phyloP scores from a whole-genome alignment of 1,140 invertebrate genomes.

The Leptinotarsa texana region DNA sequence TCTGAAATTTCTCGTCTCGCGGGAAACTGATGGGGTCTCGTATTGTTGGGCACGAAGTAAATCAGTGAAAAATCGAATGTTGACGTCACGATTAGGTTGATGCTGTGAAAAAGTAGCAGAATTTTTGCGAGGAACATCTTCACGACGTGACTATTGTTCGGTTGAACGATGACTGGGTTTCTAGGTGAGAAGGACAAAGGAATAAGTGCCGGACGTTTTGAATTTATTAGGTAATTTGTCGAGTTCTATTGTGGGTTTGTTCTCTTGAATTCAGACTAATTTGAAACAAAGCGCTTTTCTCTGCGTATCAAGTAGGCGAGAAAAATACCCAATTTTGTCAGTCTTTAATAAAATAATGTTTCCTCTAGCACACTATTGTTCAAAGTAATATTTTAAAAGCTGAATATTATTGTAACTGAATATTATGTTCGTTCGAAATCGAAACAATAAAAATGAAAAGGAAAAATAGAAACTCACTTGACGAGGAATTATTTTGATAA shows the following conservation, averaged over 20 bases:
- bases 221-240: slow-evolving; percentile 27
- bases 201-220: slow-evolving; percentile 21
- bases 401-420: no score
- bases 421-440: no score
- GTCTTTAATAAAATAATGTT: no score
- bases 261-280: slow-evolving; percentile 1
- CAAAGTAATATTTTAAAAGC: no score
- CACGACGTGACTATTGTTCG: background rate
- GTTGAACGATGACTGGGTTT: background rate
- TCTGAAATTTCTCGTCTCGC: slow-evolving; percentile 13
- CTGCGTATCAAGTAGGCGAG: no score
- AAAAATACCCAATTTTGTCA: no score
- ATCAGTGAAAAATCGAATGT: slow-evolving; percentile 24
- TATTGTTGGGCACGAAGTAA: slow-evolving; percentile 9
- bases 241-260: slow-evolving; percentile 17
- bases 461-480: no score
- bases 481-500: no score
- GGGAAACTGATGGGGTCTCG: slow-evolving; percentile 6
- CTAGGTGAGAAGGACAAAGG: slow-evolving; percentile 14
- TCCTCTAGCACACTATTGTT: no score
- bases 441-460: no score
- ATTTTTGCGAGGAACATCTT: slow-evolving; percentile 18
- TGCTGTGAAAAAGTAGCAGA: background rate
- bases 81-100: background rate
- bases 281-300: background rate